These are phyloP conservation scores for Taurulus bubalis DNA, from an alignment of 2,113 vertebrate genomes.

Conservation along the genomic window DNA sequence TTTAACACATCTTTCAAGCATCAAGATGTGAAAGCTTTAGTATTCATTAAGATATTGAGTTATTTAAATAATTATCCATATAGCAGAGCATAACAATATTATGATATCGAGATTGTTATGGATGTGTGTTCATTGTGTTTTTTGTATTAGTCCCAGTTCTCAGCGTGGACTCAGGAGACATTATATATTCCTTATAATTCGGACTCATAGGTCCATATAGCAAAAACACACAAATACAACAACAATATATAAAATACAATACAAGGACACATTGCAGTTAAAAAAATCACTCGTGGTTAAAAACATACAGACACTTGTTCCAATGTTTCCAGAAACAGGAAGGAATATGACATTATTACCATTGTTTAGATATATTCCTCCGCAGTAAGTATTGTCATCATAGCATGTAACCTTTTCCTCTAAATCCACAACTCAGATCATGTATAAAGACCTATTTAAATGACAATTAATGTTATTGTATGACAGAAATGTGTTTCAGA, in stretches of 20 bases:
- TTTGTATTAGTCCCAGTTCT: no score
- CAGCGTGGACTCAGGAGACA: no score
- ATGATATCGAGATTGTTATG: neutral
- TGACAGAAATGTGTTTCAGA: neutral
- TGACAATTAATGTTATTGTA: neutral
- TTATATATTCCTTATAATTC: no score
- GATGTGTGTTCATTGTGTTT: neutral
- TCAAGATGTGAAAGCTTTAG: neutral
- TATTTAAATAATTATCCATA: neutral
- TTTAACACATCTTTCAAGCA: neutral
- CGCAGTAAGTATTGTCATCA: neutral
- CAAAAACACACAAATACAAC: no score
- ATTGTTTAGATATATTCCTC: conserved; percentile 18
- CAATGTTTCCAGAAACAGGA: no score
- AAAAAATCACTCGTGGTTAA: no score
- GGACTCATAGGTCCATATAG: no score
- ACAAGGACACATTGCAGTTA: no score
- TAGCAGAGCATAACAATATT: neutral
- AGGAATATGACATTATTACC: neutral
- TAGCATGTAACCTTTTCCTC: neutral
- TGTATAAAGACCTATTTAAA: neutral
- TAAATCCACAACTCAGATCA: neutral
- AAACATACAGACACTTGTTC: no score
- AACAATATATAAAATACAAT: no score
- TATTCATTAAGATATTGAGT: neutral